These are phyloP conservation scores for Papio anubis DNA, from an alignment of 2,113 vertebrate species.

Conservation along the genomic window DNA sequence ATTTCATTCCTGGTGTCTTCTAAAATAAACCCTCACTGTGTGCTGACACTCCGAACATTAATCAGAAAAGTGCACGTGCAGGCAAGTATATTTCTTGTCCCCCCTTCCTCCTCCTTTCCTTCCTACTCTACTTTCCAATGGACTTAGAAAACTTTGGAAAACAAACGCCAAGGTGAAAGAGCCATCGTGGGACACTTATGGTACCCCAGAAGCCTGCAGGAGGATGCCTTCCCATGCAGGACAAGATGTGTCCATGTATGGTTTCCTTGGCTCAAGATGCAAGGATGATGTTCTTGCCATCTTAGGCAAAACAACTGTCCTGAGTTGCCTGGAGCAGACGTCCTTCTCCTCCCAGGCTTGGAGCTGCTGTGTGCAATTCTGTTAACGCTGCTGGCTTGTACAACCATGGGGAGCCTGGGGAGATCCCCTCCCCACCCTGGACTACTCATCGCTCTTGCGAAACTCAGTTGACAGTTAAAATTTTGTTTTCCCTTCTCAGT, in stretches of 20 bases:
- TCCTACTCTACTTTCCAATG: not conserved
- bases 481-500: slow-evolving; percentile 15
- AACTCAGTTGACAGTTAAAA: not conserved
- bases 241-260: slow-evolving; percentile 40
- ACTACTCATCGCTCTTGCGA: not conserved
- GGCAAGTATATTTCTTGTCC: not conserved
- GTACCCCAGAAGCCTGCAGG: not conserved
- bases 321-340: not conserved
- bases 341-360: not conserved
- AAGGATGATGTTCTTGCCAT: slow-evolving; percentile 61
- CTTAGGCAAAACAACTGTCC: slow-evolving; percentile 62
- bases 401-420: not conserved
- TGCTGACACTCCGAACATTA: not conserved
- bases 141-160: not conserved
- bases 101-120: not conserved
- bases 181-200: not conserved
- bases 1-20: slow-evolving; percentile 45
- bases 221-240: not conserved
- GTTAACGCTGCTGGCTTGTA: not conserved
- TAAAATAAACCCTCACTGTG: slow-evolving; percentile 49
- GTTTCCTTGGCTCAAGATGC: slow-evolving; percentile 34
- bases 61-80: not conserved
- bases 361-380: slow-evolving; percentile 12
- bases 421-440: not conserved
- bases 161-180: not conserved